A percentile compares a stretch with the other conserved stretches of the same genome.
Evolutionary conservation across 2,797 vertebrate genomes (phyloP).

Genomic region (Chromis chromis): DNA sequence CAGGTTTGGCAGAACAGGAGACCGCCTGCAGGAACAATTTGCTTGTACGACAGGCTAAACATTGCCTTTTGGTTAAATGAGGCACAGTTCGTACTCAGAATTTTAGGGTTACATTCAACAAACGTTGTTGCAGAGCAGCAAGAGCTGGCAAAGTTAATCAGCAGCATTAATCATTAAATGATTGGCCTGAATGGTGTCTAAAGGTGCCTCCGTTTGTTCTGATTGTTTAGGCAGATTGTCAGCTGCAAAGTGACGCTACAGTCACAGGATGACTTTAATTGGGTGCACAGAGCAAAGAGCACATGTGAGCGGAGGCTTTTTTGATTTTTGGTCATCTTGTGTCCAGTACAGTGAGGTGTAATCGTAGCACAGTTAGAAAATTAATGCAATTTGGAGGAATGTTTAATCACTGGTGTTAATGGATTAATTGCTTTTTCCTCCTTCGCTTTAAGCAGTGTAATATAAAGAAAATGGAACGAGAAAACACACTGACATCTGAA

Average conservation of each 20-base stretch:
- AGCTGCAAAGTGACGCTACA: not conserved
- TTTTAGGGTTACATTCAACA: not conserved
- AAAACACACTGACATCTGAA: not conserved
- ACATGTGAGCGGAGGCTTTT: not conserved
- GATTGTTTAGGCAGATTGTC: constrained; percentile 1
- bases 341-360: constrained; percentile 23
- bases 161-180: not conserved
- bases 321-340: not conserved
- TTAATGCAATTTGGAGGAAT: not conserved
- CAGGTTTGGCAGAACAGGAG: constrained; percentile 51
- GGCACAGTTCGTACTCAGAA: constrained; percentile 11
- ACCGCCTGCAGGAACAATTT: not conserved
- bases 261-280: not conserved
- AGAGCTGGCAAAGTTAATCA: not conserved
- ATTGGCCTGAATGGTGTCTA: not conserved
- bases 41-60: constrained; percentile 50
- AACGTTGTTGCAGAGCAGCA: not conserved
- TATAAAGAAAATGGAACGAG: not conserved
- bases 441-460: not conserved
- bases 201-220: not conserved
- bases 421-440: not conserved
- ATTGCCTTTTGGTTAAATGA: constrained; percentile 23
- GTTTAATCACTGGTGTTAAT: not conserved
- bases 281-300: not conserved
- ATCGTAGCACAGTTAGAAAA: constrained; percentile 11